phyloP scores from a whole-genome alignment of 2,113 vertebrate species.

The Coturnix japonica region DNA sequence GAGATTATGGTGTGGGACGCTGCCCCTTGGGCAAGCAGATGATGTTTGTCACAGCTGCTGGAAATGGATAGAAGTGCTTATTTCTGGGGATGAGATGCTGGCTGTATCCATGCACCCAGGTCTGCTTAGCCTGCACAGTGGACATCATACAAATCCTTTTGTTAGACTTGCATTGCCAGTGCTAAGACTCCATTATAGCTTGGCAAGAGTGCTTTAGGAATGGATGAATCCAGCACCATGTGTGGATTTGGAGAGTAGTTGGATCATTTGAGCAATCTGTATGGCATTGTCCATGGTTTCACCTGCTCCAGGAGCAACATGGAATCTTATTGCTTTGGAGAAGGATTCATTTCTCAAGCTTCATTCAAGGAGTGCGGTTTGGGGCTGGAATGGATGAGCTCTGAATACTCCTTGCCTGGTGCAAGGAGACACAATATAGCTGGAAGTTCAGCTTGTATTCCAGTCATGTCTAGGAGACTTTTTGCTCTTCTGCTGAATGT shows the following conservation, averaged over 20 bases:
- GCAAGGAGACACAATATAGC: background rate
- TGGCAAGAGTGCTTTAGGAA: background rate
- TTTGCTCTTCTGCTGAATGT: background rate
- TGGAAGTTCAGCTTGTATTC: background rate
- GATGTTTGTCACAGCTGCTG: background rate
- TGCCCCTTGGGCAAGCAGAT: accelerated
- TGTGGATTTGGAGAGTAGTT: background rate
- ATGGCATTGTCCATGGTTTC: background rate
- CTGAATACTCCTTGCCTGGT: background rate
- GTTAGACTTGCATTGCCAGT: background rate
- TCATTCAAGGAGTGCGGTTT: background rate
- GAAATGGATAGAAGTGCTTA: background rate
- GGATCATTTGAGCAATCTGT: background rate
- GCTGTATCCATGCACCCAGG: background rate
- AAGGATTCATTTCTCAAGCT: background rate
- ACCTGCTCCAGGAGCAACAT: background rate
- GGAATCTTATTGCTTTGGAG: background rate
- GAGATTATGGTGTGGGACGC: background rate
- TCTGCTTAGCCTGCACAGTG: background rate
- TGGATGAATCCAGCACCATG: background rate
- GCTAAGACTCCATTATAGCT: background rate
- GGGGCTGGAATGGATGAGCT: background rate
- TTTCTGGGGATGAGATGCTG: background rate
- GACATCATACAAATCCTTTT: background rate
- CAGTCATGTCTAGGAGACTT: background rate